Conservation (phyloP, 2,113 vertebrate genomes). For the Myotis lucifugus region DNA sequence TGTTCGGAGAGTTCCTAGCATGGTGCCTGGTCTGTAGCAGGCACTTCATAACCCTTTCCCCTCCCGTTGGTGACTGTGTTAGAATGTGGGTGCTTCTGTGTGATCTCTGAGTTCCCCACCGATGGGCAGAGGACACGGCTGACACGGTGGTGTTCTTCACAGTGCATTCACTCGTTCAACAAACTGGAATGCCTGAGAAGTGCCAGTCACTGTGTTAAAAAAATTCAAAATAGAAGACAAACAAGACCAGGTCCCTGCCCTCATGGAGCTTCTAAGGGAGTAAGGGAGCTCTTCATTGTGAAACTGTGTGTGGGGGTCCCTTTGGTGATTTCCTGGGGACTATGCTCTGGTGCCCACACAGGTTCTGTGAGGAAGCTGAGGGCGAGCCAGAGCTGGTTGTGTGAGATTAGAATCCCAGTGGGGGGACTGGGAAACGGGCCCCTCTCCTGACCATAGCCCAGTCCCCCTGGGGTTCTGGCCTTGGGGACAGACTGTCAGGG, state of each 20-base stretch:
- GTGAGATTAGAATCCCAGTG: not conserved
- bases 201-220: not conserved
- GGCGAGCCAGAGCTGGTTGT: not conserved
- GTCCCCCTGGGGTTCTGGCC: not conserved
- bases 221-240: not conserved
- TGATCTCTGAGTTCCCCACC: not conserved
- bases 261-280: not conserved
- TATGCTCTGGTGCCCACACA: not conserved
- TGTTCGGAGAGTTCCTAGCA: not conserved
- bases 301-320: not conserved
- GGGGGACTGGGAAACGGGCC: not conserved
- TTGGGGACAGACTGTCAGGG: not conserved
- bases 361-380: not conserved
- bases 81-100: not conserved
- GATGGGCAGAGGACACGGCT: not conserved
- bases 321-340: not conserved
- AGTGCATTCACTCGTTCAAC: not conserved
- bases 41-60: not conserved
- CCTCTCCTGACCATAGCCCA: not conserved
- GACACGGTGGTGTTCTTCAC: not conserved
- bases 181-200: not conserved
- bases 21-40: not conserved
- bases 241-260: not conserved
- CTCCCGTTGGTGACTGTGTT: not conserved
- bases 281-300: not conserved